These are phyloP conservation scores for Elymnias hypermnestra DNA, from an alignment of 1,140 invertebrate genomes.

Conservation along the genomic window DNA sequence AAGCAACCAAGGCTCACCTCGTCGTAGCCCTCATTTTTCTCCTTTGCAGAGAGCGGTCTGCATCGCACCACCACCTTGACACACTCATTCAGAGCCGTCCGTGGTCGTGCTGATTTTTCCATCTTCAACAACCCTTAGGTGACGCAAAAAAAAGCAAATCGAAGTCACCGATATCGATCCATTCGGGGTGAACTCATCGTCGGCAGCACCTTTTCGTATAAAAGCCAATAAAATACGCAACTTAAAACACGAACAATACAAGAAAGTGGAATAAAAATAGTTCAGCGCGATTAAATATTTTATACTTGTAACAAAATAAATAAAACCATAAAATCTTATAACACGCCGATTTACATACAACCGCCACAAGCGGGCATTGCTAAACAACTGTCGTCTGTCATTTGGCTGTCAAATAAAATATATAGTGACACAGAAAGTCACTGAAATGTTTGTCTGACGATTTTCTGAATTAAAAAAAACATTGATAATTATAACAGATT, in stretches of 20 bases:
- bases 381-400: constrained; percentile 55
- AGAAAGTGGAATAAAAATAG: constrained; percentile 19
- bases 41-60: constrained; percentile 91
- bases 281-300: constrained; percentile 41
- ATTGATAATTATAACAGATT: no score
- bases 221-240: constrained; percentile 19
- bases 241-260: constrained; percentile 24
- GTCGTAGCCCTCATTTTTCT: constrained; percentile 83
- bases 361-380: constrained; percentile 53
- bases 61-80: constrained; percentile 94
- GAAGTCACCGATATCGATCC: constrained; percentile 71
- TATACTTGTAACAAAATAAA: constrained; percentile 57
- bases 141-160: constrained; percentile 45
- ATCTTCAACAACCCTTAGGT: constrained; percentile 47
- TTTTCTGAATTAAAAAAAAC: no score
- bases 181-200: constrained; percentile 57
- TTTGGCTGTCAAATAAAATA: constrained; percentile 7
- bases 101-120: constrained; percentile 69
- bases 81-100: constrained; percentile 81
- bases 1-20: constrained; percentile 72
- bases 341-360: constrained; percentile 33
- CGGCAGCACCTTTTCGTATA: constrained; percentile 55
- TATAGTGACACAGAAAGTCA: not conserved
- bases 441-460: no score
- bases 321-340: constrained; percentile 61